phyloP scores from a whole-genome alignment of 1,140 invertebrate genomes.

The Neocloeon triangulifer region DNA sequence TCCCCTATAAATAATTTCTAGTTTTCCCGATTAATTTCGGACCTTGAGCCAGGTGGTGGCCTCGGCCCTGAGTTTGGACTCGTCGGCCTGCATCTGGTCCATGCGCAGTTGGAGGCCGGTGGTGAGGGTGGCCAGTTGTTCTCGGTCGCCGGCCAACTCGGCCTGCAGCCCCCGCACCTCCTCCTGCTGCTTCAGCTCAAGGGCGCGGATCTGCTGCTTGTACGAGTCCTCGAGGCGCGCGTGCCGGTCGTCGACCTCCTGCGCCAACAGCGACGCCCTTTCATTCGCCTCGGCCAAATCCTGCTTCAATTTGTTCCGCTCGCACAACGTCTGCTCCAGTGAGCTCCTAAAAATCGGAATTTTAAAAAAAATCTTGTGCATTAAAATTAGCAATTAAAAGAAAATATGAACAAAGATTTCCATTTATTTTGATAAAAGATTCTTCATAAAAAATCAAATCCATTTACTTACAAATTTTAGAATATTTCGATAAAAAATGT shows the following conservation, averaged over 20 bases:
- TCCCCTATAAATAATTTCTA: too few relatives aligned
- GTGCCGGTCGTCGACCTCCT: slow-evolving; percentile 78
- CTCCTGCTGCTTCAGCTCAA: slow-evolving; percentile 55
- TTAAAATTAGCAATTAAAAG: too few relatives aligned
- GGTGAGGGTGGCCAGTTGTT: slow-evolving; percentile 29
- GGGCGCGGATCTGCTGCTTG: slow-evolving; percentile 34
- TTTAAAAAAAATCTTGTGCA: too few relatives aligned
- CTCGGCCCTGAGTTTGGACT: slow-evolving; percentile 25
- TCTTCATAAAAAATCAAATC: too few relatives aligned
- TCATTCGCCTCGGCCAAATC: slow-evolving; percentile 63
- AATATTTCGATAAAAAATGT: too few relatives aligned
- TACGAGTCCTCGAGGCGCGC: slow-evolving; percentile 47
- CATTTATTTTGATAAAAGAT: too few relatives aligned
- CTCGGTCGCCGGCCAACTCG: slow-evolving; percentile 42
- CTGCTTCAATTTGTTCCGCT: slow-evolving; percentile 47
- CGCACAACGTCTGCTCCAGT: slow-evolving; percentile 39
- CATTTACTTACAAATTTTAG: too few relatives aligned
- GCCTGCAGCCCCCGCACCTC: slow-evolving; percentile 39
- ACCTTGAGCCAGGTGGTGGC: slow-evolving; percentile 21
- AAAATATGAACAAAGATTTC: too few relatives aligned
- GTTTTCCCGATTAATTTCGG: too few relatives aligned
- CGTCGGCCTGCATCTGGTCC: slow-evolving; percentile 24
- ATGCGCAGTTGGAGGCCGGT: slow-evolving; percentile 30
- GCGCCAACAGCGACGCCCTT: slow-evolving; percentile 49
- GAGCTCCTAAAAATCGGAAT: slow-evolving; percentile 16